A percentile compares a stretch with the other conserved stretches of the same genome.
phyloP scores from a whole-genome alignment of 2,888 invertebrate species.

The Lottia gigantea region DNA sequence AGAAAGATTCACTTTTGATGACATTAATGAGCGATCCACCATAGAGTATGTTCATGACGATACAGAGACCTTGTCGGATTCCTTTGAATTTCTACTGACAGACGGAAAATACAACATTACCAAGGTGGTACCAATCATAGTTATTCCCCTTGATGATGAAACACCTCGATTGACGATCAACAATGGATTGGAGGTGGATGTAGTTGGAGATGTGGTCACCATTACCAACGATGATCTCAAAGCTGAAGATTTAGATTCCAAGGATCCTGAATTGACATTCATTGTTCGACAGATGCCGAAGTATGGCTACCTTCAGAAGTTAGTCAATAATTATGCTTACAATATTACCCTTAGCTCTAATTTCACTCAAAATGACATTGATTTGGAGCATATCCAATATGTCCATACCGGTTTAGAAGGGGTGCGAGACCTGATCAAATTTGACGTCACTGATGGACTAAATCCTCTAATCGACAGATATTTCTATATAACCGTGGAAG shows the following conservation, averaged over 20 bases:
- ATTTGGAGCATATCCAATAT: slow-evolving; percentile 58
- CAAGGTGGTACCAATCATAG: slow-evolving; percentile 59
- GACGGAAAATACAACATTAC: slow-evolving; percentile 63
- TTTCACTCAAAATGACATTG: slow-evolving; percentile 66
- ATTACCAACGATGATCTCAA: slow-evolving; percentile 60
- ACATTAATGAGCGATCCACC: slow-evolving; percentile 58
- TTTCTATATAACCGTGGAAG: slow-evolving; percentile 65
- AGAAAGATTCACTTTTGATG: slow-evolving; percentile 59
- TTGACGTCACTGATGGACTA: slow-evolving; percentile 67
- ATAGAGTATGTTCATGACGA: slow-evolving; percentile 68
- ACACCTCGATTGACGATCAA: slow-evolving; percentile 65
- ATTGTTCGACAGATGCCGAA: slow-evolving; percentile 60
- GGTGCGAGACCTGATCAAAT: slow-evolving; percentile 65
- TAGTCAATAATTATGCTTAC: slow-evolving; percentile 30
- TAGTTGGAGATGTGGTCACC: slow-evolving; percentile 54
- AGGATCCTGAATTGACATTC: slow-evolving; percentile 58
- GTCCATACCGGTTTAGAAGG: slow-evolving; percentile 62
- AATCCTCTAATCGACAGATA: slow-evolving; percentile 65
- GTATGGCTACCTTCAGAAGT: slow-evolving; percentile 58
- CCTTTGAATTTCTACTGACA: slow-evolving; percentile 60
- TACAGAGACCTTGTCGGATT: slow-evolving; percentile 64
- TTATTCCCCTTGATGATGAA: slow-evolving; percentile 67
- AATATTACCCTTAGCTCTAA: slow-evolving; percentile 63
- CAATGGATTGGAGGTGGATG: slow-evolving; percentile 64
- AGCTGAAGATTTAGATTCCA: slow-evolving; percentile 66